Evolutionary conservation across 1,140 invertebrate genomes (phyloP).

Genomic region (Oreohelix idahoensis): DNA sequence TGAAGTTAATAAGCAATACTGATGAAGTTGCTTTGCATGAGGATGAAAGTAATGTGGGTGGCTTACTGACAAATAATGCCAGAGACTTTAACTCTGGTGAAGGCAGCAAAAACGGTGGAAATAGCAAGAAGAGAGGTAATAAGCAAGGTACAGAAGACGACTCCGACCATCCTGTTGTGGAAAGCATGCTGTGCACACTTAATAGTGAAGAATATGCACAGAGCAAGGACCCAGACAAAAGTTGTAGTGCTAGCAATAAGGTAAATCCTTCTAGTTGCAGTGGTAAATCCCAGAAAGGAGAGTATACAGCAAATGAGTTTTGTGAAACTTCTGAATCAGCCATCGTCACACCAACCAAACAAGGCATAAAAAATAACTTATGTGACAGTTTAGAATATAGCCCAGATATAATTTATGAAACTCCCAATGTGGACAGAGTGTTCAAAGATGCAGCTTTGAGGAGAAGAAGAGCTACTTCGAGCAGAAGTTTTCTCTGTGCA

Average conservation of each 20-base stretch:
- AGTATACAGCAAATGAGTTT: neutral
- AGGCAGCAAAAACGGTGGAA: neutral
- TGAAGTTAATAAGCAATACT: too few relatives aligned
- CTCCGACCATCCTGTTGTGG: too few relatives aligned
- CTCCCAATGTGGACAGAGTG: slow-evolving; percentile 11
- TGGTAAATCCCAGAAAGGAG: neutral
- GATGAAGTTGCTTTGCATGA: neutral
- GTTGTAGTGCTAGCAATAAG: neutral
- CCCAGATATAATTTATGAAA: slow-evolving; percentile 32
- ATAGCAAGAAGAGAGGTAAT: neutral
- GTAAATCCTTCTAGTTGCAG: too few relatives aligned
- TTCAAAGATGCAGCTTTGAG: neutral
- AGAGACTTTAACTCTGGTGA: neutral
- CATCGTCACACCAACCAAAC: neutral
- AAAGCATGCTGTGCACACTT: neutral
- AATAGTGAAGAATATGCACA: neutral
- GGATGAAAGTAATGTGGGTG: neutral
- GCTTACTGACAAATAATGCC: neutral
- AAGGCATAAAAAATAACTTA: neutral
- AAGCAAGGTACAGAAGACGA: neutral
- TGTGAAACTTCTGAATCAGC: neutral
- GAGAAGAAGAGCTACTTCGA: neutral
- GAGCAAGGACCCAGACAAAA: neutral
- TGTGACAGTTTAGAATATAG: slow-evolving; percentile 3
- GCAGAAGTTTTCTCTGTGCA: slow-evolving; percentile 23